Percentiles rank a stretch among this genome's conserved stretches.
These are phyloP conservation scores for Dynastes hyllus DNA, from an alignment of 2,888 invertebrate species.

Conservation along the genomic window DNA sequence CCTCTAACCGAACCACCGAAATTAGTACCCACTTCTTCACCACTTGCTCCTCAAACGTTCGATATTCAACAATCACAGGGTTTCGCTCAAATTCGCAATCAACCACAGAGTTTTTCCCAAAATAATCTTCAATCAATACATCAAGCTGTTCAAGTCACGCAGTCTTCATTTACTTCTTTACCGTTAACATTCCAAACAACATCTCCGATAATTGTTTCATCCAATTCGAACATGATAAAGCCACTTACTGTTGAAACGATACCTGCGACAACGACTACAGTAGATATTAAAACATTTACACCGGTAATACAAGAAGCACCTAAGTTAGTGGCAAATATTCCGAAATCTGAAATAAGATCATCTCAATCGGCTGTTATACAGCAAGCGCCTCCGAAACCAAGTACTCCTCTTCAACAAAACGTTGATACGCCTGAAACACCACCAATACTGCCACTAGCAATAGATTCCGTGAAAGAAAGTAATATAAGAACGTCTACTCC, in stretches of 20 bases:
- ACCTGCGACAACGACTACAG: slow-evolving; percentile 50
- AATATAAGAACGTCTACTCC: slow-evolving; percentile 68
- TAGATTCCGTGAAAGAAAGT: slow-evolving; percentile 51
- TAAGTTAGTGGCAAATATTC: slow-evolving; percentile 55
- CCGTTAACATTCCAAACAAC: slow-evolving; percentile 43
- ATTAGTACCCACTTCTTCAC: slow-evolving; percentile 54
- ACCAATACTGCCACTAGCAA: slow-evolving; percentile 19
- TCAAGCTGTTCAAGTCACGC: slow-evolving; percentile 26
- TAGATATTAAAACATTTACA: slow-evolving; percentile 60
- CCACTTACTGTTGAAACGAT: slow-evolving; percentile 44
- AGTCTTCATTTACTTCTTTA: slow-evolving; percentile 20
- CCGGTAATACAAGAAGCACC: slow-evolving; percentile 66
- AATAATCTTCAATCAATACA: slow-evolving; percentile 34
- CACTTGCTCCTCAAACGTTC: slow-evolving; percentile 10
- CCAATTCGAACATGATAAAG: slow-evolving; percentile 48
- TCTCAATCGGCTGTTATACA: slow-evolving; percentile 52
- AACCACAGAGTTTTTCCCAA: slow-evolving; percentile 34
- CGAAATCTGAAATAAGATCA: slow-evolving; percentile 45
- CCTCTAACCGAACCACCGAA: slow-evolving; percentile 55
- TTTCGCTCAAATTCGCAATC: slow-evolving; percentile 1
- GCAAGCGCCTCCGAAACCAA: slow-evolving; percentile 45
- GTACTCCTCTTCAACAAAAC: slow-evolving; percentile 16
- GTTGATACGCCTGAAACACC: slow-evolving; percentile 23
- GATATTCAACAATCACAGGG: slow-evolving; percentile 24
- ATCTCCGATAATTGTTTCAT: slow-evolving; percentile 53